Base-by-base conservation (phyloP, 2,888 invertebrate species). In the Antheraea assamensis region DNA sequence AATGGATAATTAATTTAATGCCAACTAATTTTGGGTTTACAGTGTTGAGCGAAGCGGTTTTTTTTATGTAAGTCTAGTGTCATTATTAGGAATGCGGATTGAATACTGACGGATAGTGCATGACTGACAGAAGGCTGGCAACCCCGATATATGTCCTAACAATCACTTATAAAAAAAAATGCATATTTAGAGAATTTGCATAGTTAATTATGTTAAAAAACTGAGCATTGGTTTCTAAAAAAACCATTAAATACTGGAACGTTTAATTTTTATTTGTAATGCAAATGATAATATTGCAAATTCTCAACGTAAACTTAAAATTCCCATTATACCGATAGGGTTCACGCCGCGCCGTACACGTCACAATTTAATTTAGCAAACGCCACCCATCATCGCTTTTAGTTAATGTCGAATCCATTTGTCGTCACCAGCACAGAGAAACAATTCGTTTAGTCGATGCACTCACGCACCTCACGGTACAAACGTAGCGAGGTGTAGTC, bases 21-120 rank as follows among this genome's bases (percentile, higher is more conserved):
- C 88, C 87, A 82, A 92, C 90, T 92, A 92, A 92, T 94, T 94
- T 94, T 94, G 92, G 93, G 91, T 93, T 93, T 90, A 86, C 94
- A 94, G 94, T 90, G 92, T 91, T 93, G 93, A 94, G 90, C 91
- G 92, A 92, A 90, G 91, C 92, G 92, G 89, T 89, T 68, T 68
- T 90, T 74, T 73, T 78, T 87, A 91, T 87, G 94, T 94, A 94
- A 94, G 94, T 94, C 87, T 89, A 91, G 88, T 88, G 83, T 86
- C 87, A 88, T 90, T 83, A 87, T 88, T 85, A 88, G 89, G 92
- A 94, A 94, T 93, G 94, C 84, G 91, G 92, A 88, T 88, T 90
- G 88, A 84, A 85, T 90, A 91, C 89, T 84, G 91, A 91, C 92
- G 91, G 93, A 89, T 93, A 93, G 93, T 92, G 94, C 94, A 94